Percentiles rank a stretch among this genome's conserved stretches.
Evolutionary conservation across 1,140 invertebrate species (phyloP).

Genomic region (Zaprionus africanus): DNA sequence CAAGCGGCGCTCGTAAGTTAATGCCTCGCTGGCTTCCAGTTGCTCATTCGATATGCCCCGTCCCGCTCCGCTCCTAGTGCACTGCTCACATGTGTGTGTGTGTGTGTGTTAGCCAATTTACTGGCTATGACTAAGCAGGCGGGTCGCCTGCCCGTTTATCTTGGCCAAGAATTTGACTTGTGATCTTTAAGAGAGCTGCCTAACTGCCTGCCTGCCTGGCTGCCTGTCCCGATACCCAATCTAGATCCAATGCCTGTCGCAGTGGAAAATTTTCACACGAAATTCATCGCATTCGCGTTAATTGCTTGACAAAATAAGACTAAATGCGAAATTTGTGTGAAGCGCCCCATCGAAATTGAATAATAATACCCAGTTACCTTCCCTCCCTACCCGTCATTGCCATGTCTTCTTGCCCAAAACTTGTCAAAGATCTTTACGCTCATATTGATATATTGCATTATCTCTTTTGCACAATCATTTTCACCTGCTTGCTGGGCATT

Average conservation of each 20-base stretch:
- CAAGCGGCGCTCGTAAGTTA: constrained; percentile 55
- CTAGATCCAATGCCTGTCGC: neutral
- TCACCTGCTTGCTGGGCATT: neutral
- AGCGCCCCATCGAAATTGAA: constrained; percentile 36
- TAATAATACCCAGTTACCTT: constrained; percentile 10
- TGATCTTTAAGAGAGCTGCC: constrained; percentile 56
- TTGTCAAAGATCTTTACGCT: neutral
- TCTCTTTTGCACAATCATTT: constrained; percentile 4
- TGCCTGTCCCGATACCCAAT: constrained; percentile 16
- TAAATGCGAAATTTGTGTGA: constrained; percentile 27
- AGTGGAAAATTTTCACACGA: constrained; percentile 79
- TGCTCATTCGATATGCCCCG: constrained; percentile 15
- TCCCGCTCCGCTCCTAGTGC: neutral
- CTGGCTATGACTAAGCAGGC: constrained; percentile 59
- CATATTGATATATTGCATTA: constrained; percentile 12
- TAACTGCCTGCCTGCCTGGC: neutral
- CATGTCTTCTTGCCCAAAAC: no score
- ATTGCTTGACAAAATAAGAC: constrained; percentile 70
- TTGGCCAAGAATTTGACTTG: constrained; percentile 73
- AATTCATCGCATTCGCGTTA: constrained; percentile 70
- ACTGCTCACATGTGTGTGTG: constrained; percentile 25
- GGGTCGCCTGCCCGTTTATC: constrained; percentile 53
- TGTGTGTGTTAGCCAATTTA: constrained; percentile 56
- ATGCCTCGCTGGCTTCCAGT: constrained; percentile 57
- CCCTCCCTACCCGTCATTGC: neutral